Evolutionary conservation across 1,140 invertebrate genomes (phyloP).

Genomic region (Acromyrmex echinatior): DNA sequence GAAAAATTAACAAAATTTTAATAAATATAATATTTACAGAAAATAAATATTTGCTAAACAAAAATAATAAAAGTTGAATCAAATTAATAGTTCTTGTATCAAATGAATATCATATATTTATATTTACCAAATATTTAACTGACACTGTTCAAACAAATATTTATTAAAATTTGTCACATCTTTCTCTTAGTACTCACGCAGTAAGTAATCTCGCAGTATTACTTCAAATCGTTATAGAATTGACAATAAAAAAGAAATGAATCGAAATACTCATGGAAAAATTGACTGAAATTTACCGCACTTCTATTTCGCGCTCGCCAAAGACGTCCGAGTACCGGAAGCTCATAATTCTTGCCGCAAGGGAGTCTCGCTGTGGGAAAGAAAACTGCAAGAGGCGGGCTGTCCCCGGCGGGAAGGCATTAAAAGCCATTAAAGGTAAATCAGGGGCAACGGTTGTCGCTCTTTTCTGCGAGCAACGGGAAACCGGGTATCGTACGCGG

Average conservation of each 20-base stretch:
- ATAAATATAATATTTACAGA: too few relatives aligned
- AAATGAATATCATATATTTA: too few relatives aligned
- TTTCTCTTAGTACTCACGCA: background rate
- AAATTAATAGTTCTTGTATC: too few relatives aligned
- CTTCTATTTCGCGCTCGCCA: background rate
- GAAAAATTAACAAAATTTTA: too few relatives aligned
- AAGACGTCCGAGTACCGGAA: slow-evolving; percentile 9
- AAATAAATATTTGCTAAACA: too few relatives aligned
- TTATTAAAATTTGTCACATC: too few relatives aligned
- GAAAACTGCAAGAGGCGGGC: slow-evolving; percentile 35
- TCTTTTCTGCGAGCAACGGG: slow-evolving; percentile 16
- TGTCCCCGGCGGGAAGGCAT: slow-evolving; percentile 34
- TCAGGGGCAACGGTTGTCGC: slow-evolving; percentile 44
- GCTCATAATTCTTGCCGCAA: slow-evolving; percentile 43
- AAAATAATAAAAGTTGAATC: too few relatives aligned
- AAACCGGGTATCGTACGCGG: background rate
- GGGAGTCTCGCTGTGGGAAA: slow-evolving; percentile 11
- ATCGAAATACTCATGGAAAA: background rate
- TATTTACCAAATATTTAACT: too few relatives aligned
- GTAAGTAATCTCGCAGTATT: background rate
- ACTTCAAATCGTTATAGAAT: background rate
- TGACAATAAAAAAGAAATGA: background rate
- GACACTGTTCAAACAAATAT: too few relatives aligned
- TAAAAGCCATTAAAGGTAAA: slow-evolving; percentile 64
- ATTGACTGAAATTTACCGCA: background rate